phyloP scores from a whole-genome alignment of 2,113 vertebrate genomes.

The Sebastes fasciatus region DNA sequence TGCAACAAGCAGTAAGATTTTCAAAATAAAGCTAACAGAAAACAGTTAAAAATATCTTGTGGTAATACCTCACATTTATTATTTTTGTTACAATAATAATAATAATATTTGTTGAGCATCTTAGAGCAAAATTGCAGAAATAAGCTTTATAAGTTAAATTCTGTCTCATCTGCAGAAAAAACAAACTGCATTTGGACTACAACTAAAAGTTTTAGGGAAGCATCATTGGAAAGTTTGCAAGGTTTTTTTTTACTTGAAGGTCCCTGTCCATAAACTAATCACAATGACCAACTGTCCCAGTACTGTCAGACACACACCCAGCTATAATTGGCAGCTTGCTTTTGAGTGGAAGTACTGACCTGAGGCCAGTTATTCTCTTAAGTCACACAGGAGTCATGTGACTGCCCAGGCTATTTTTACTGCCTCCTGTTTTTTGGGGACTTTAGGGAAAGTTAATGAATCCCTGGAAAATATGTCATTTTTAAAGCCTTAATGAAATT shows the following conservation, averaged over 20 bases:
- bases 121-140: not conserved
- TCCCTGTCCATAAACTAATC: constrained; percentile 62
- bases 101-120: not conserved
- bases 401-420: constrained; percentile 52
- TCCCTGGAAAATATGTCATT: not conserved
- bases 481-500: not conserved
- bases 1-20: not conserved
- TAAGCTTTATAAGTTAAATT: too few species aligned
- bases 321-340: constrained; percentile 68
- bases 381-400: constrained; percentile 51
- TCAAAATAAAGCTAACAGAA: constrained; percentile 1
- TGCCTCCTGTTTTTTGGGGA: constrained; percentile 20
- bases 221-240: constrained; percentile 33
- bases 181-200: constrained; percentile 9
- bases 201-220: constrained; percentile 16
- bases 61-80: not conserved
- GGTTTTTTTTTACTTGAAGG: constrained; percentile 37
- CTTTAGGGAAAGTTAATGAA: constrained; percentile 19
- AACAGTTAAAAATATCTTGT: not conserved
- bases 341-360: constrained; percentile 48
- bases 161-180: not conserved
- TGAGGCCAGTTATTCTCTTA: constrained; percentile 57
- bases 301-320: constrained; percentile 57
- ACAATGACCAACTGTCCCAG: constrained; percentile 65
- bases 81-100: not conserved